A percentile compares a stretch with the other conserved stretches of the same genome.
Evolutionary conservation across 2,797 vertebrate genomes (phyloP).

Genomic region (Paratrypauchen microcephalus): DNA sequence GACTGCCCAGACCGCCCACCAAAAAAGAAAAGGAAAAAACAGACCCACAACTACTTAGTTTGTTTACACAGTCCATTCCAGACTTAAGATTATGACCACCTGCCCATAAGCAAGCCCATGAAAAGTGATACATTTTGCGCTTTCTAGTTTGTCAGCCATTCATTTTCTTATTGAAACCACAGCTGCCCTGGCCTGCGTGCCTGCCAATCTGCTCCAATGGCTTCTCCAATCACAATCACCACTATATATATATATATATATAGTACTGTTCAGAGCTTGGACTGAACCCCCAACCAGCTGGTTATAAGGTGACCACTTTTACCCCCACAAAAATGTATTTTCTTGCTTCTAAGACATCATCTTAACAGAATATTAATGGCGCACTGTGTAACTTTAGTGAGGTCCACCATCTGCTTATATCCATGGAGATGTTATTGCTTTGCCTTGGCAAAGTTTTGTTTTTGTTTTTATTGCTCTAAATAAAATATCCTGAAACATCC

Average conservation of each 20-base stretch:
- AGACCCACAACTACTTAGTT: conserved; percentile 19
- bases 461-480: no score
- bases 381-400: neutral
- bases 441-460: no score
- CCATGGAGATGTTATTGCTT: neutral
- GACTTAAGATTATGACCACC: neutral
- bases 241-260: no score
- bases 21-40: conserved; percentile 33
- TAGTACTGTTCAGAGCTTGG: no score
- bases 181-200: no score
- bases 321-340: neutral
- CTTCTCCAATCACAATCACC: no score
- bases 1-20: conserved; percentile 58
- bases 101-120: neutral
- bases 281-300: no score
- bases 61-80: conserved; percentile 15
- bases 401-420: neutral
- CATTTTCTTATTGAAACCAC: neutral
- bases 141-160: neutral
- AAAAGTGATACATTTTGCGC: neutral
- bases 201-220: no score
- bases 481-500: no score
- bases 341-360: neutral
- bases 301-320: neutral
- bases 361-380: neutral